Evolutionary conservation across 2,888 invertebrate species (phyloP), one percentile per base, ranked within the genome.

Genomic region (Myopa tessellatipennis): DNA sequence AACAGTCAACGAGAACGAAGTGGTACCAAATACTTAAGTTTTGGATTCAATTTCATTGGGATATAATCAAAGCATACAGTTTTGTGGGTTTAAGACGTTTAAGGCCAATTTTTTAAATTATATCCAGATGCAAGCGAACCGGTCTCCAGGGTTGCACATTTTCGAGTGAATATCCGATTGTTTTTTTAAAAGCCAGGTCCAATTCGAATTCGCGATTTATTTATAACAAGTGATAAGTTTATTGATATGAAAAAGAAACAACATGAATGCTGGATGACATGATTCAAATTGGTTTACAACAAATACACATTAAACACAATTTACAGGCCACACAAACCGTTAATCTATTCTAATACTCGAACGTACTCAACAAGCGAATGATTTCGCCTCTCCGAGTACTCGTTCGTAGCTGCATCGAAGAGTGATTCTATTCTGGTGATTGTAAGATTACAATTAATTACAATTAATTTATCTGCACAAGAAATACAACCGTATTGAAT

Each of bases 1-100:
- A 89, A 89, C 88, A 87, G 88, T 88, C 85, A 89, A 88, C 84
- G 89, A 89, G 84, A 89, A 89, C 87, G 89, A 89, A 85, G 89
- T 89, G 84, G 88, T 89, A 85, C 89, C 89, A 88, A 89, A 89
- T 83, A 89, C 89, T 89, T 89, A 84, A 85, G 83, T 85, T 83
- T 82, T 10, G 55, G 18, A 58, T 36, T 18, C 10, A 38, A 65
- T 14, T 80, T 80, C 45, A 67, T 50, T 81, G 78, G 76, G 67
- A 55, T 80, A 82, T 78, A 77, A 71, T 77, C 38, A 45, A 75
- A 75, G 77, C 82, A 70, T 76, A 26, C 69, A 79, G 68, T 79
- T 80, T 80, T 81, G 74, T 78, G 78, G 77, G 76, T 76, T 80
- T 60, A 14, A 5, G 26, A 70, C 63, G 76, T 76, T 80, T 60